phyloP scores from a whole-genome alignment of 2,113 vertebrate genomes.

The Tylochromis polylepis region DNA sequence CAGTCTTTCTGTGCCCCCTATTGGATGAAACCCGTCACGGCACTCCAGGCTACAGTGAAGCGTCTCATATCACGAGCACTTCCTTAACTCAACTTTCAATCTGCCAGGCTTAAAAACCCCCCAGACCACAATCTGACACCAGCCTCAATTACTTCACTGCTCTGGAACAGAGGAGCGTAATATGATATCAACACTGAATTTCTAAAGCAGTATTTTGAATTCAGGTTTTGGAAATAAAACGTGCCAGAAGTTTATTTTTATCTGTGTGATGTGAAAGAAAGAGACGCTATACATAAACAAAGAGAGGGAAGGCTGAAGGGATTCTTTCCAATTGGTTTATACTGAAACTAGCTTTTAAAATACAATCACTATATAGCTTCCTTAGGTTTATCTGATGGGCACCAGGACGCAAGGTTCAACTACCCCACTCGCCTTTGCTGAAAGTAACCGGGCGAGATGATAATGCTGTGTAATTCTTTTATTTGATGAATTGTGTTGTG shows the following conservation, averaged over 20 bases:
- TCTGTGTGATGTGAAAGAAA: slow-evolving; percentile 51
- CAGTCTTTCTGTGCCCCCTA: slow-evolving; percentile 73
- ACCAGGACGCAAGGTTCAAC: slow-evolving; percentile 18
- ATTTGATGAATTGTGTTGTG: slow-evolving; percentile 35
- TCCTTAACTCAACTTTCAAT: slow-evolving; percentile 58
- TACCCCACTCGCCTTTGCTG: background rate
- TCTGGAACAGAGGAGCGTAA: slow-evolving; percentile 51
- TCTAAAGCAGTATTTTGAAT: slow-evolving; percentile 49
- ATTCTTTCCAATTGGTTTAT: slow-evolving; percentile 35
- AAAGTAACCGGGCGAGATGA: slow-evolving; percentile 5
- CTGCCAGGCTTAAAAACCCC: slow-evolving; percentile 50
- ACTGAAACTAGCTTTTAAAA: slow-evolving; percentile 42
- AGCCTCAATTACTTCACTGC: slow-evolving; percentile 70
- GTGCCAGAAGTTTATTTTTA: slow-evolving; percentile 68
- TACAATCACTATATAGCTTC: slow-evolving; percentile 32
- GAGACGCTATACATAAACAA: slow-evolving; percentile 57
- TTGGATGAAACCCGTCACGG: slow-evolving; percentile 27
- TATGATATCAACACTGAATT: slow-evolving; percentile 69
- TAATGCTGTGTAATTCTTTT: slow-evolving; percentile 26
- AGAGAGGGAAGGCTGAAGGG: slow-evolving; percentile 36
- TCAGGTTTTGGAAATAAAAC: slow-evolving; percentile 59
- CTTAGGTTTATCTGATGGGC: slow-evolving; percentile 59
- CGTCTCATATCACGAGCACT: slow-evolving; percentile 45
- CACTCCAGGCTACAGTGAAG: background rate
- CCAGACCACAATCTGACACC: slow-evolving; percentile 72